Evolutionary conservation across 2,113 vertebrate genomes (phyloP), one percentile per base, ranked within the genome.

Genomic region (Etheostoma spectabile): DNA sequence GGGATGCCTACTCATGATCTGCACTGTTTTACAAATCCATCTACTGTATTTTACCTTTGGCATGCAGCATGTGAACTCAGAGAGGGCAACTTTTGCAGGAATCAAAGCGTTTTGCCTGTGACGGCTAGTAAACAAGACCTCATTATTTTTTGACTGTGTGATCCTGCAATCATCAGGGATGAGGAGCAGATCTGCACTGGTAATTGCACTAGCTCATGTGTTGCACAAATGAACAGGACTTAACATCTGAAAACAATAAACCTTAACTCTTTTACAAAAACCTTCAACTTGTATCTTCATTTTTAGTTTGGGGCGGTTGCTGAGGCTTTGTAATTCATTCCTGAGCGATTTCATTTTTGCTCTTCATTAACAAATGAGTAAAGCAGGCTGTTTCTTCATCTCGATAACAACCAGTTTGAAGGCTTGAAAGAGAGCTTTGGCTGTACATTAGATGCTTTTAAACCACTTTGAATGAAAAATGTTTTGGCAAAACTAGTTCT

Each of bases 131-230:
- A 91, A 89, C 83, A 85, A 92, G 86, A 83, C 78, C 88, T 93
- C 82, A 89, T 93, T 93, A 91, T 93, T 91, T 89, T 27, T 67
- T 63, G 52, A 71, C 71, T 8, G 78, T 85, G 84, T 91, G 74
- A 90, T 88, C 76, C 59, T 45, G 85, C 79, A 91, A 62, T 92
- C 86, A 88, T 80, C 77, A 24, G 76, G 88, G 67, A 86, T 74
- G 66, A 24, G 64, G 69, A 86, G 57, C 82, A 84, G 81, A 82
- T 86, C 78, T 79, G 83, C 81, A 83, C 75, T 55, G 55, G 70
- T 86, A 89, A 91, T 90, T 89, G 77, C 85, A 51, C 74, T 33
- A 3, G 73, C 69, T 84, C 59, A 8, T 60, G 61, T 71, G 70
- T 68, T 88, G 64, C 42, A 74, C 73, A 86, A 79, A 86, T 69